Evolutionary conservation across 1,140 invertebrate species (phyloP).

Genomic region (Cyphomyrmex costatus): DNA sequence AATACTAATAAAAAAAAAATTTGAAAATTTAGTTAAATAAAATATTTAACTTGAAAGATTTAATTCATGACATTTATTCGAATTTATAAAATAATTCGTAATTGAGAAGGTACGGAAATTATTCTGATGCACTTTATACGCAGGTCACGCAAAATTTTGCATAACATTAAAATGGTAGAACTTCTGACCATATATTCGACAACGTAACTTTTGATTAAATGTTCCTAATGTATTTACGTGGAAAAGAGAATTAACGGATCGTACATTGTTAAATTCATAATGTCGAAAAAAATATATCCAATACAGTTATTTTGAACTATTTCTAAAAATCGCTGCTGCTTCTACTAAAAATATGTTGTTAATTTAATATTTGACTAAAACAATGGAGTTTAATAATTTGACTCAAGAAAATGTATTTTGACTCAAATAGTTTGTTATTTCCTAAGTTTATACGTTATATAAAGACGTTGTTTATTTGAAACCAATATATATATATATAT

Average conservation of each 20-base stretch:
- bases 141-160: not conserved
- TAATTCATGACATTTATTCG: not conserved
- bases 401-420: no score
- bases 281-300: no score
- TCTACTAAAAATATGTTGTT: no score
- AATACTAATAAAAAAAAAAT: not conserved
- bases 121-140: not conserved
- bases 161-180: not conserved
- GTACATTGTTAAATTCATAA: no score
- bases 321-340: no score
- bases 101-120: not conserved
- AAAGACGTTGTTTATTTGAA: no score
- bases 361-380: no score
- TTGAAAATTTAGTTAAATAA: not conserved
- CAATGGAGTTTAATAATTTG: no score
- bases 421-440: no score
- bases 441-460: no score
- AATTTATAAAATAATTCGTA: not conserved
- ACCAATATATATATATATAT: no score
- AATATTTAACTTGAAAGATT: not conserved
- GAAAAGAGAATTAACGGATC: not conserved
- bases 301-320: no score
- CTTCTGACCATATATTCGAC: not conserved
- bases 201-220: conserved; percentile 18
- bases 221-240: conserved; percentile 8